Evolutionary conservation across 2,113 vertebrate species (phyloP).

Genomic region (Callipepla californica): DNA sequence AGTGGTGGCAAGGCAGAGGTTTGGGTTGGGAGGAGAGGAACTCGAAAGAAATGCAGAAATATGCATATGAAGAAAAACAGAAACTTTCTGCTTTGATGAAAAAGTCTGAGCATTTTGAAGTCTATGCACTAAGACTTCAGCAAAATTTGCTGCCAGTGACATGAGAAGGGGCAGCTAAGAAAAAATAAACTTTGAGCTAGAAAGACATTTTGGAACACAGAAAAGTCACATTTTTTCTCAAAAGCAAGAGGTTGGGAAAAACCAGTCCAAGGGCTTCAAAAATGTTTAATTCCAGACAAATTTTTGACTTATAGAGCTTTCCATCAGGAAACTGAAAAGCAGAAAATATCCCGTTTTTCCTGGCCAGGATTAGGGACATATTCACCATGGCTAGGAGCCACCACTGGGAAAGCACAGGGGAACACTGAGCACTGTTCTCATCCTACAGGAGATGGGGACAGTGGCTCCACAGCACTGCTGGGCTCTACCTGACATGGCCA

Average conservation of each 20-base stretch:
- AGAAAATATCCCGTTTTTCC: not conserved
- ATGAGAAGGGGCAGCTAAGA: not conserved
- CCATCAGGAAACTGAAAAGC: not conserved
- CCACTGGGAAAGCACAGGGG: too few species aligned
- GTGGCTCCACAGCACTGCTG: not conserved
- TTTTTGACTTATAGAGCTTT: not conserved
- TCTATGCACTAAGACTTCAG: not conserved
- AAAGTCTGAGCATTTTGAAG: not conserved
- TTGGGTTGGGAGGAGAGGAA: not conserved
- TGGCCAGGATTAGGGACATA: not conserved
- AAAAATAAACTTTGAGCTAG: not conserved
- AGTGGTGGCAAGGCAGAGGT: not conserved
- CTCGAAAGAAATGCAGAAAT: not conserved
- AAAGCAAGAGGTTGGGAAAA: not conserved
- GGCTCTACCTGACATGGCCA: not conserved
- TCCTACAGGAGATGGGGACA: rapidly evolving
- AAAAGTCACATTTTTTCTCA: not conserved
- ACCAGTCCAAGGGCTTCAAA: not conserved
- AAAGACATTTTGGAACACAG: not conserved
- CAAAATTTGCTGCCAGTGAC: not conserved
- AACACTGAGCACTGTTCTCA: not conserved
- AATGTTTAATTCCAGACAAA: not conserved
- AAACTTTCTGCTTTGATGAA: not conserved
- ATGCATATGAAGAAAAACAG: not conserved
- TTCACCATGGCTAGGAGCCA: not conserved